Percentiles rank a stretch among this genome's conserved stretches.
Conservation (phyloP, 2,797 vertebrate species). For the Sebastes iracundus region DNA sequence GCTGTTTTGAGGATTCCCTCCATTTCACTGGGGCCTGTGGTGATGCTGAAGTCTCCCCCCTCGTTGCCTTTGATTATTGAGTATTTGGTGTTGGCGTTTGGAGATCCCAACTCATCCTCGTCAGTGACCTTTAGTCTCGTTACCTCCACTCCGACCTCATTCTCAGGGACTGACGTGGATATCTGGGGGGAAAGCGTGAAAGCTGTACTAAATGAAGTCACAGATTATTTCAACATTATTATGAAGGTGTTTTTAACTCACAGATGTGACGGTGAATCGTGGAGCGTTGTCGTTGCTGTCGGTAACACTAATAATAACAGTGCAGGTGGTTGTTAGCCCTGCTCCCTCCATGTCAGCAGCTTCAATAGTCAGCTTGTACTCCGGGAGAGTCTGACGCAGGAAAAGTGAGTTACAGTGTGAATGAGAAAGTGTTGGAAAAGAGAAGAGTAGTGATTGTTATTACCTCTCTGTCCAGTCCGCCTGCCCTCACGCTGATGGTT, state of each 20-base stretch:
- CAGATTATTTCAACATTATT: neutral
- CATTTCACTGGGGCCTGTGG: conserved; percentile 78
- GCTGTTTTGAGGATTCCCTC: conserved; percentile 84
- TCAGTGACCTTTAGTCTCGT: conserved; percentile 80
- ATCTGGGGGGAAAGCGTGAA: conserved; percentile 69
- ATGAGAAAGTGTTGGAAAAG: neutral
- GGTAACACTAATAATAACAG: conserved; percentile 74
- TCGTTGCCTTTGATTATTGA: conserved; percentile 82
- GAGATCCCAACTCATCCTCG: conserved; percentile 72
- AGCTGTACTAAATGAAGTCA: neutral
- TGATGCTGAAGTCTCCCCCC: conserved; percentile 74
- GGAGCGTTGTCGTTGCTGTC: conserved; percentile 87
- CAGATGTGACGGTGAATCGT: conserved; percentile 68
- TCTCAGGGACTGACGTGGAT: conserved; percentile 78
- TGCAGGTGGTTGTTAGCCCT: conserved; percentile 75
- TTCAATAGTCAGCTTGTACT: conserved; percentile 82
- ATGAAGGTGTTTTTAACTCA: conserved; percentile 33
- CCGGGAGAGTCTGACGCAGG: conserved; percentile 70
- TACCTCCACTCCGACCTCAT: conserved; percentile 76
- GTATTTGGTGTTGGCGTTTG: conserved; percentile 79
- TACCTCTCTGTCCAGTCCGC: conserved; percentile 89
- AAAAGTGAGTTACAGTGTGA: neutral
- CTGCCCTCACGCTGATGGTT: conserved; percentile 78
- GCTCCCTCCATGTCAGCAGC: conserved; percentile 84
- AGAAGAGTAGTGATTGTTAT: neutral